These are phyloP conservation scores for Cossypha heuglini DNA, from an alignment of 2,797 vertebrate genomes.

Conservation along the genomic window DNA sequence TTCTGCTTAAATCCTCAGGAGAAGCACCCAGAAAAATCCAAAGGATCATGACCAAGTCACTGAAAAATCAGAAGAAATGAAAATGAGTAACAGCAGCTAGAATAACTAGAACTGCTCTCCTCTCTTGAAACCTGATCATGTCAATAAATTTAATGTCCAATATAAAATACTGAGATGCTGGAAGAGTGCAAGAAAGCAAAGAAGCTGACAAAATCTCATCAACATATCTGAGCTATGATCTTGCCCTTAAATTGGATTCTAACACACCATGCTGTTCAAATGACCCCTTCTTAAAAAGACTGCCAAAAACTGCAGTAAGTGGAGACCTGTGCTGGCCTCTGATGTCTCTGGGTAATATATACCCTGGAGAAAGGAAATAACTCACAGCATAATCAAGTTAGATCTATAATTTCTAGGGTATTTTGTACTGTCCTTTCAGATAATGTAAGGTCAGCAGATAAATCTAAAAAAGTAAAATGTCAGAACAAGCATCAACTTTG, in stretches of 20 bases:
- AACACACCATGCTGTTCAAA: neutral
- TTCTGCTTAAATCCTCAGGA: neutral
- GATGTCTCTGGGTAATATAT: conserved; percentile 51
- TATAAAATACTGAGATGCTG: neutral
- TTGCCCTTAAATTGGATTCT: conserved; percentile 49
- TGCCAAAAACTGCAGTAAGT: conserved; percentile 16
- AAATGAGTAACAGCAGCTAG: neutral
- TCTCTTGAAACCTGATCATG: neutral
- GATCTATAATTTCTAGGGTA: conserved; percentile 60
- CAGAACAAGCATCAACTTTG: conserved; percentile 39
- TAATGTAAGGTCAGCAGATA: conserved; percentile 71
- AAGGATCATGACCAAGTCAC: neutral
- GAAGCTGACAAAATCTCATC: neutral
- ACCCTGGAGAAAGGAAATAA: conserved; percentile 63
- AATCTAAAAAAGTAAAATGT: conserved; percentile 68
- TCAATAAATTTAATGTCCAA: neutral
- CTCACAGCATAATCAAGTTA: conserved; percentile 65
- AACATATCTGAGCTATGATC: neutral
- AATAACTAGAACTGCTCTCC: neutral
- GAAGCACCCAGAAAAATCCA: neutral
- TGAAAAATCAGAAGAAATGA: neutral
- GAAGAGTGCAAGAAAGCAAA: neutral
- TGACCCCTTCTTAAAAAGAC: neutral
- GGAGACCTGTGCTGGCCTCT: conserved; percentile 43
- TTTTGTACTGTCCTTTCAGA: conserved; percentile 69